phyloP scores from a whole-genome alignment of 1,140 invertebrate species.

The Tetramorium parvispinum region DNA sequence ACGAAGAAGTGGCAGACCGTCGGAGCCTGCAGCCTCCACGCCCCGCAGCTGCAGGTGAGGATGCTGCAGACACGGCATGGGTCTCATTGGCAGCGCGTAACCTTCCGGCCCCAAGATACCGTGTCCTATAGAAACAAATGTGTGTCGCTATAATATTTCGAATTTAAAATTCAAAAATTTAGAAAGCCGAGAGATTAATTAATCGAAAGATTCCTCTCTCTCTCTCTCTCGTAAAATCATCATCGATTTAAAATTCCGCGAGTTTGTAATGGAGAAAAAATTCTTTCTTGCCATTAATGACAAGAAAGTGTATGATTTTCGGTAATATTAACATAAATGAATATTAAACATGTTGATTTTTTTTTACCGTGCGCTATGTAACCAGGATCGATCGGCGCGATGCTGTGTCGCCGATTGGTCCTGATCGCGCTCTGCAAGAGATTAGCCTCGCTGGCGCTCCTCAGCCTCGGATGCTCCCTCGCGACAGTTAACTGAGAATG shows the following conservation, averaged over 20 bases:
- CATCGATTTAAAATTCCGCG: not conserved
- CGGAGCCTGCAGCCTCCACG: slow-evolving; percentile 84
- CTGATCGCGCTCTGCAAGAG: slow-evolving; percentile 86
- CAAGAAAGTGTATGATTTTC: too few species aligned
- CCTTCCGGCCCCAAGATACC: slow-evolving; percentile 78
- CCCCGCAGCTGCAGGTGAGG: slow-evolving; percentile 90
- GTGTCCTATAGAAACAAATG: slow-evolving; percentile 62
- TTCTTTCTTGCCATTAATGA: too few species aligned
- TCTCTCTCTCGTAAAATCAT: not conserved
- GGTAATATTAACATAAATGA: not conserved
- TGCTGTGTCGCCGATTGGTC: slow-evolving; percentile 88
- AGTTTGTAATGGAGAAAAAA: not conserved
- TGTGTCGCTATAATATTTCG: not conserved
- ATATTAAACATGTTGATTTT: not conserved
- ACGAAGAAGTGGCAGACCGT: slow-evolving; percentile 87
- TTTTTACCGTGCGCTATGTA: slow-evolving; percentile 76
- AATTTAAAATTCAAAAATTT: not conserved
- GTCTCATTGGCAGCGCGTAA: slow-evolving; percentile 77
- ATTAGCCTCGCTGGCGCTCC: slow-evolving; percentile 92
- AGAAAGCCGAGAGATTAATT: not conserved
- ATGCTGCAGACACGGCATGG: slow-evolving; percentile 84
- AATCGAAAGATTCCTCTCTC: too few species aligned
- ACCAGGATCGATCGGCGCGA: slow-evolving; percentile 87
- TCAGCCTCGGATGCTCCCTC: slow-evolving; percentile 86
- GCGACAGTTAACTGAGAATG: slow-evolving; percentile 82